Evolutionary conservation across 1,140 invertebrate genomes (phyloP).

Genomic region (Drosophila ananassae): DNA sequence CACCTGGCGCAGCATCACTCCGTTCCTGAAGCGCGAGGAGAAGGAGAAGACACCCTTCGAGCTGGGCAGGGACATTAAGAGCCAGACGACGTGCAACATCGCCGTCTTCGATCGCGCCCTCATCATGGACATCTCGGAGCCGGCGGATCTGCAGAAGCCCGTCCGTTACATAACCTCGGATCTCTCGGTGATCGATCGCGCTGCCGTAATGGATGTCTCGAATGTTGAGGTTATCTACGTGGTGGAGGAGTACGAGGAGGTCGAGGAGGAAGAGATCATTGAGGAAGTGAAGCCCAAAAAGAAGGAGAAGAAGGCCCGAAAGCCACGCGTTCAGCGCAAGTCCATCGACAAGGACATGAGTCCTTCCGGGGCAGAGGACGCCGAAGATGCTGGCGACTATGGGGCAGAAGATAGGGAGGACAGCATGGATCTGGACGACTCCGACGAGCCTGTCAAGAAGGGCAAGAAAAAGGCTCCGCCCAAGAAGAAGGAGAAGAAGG

Average conservation of each 20-base stretch:
- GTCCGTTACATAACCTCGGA: constrained; percentile 84
- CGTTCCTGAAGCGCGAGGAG: constrained; percentile 82
- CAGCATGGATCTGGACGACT: constrained; percentile 67
- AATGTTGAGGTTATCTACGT: constrained; percentile 84
- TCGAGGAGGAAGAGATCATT: constrained; percentile 70
- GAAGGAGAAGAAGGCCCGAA: constrained; percentile 71
- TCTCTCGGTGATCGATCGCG: constrained; percentile 83
- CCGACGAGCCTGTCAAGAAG: constrained; percentile 73
- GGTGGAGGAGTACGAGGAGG: constrained; percentile 82
- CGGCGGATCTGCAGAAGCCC: constrained; percentile 73
- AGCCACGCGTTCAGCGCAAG: constrained; percentile 67
- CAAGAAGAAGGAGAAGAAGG: constrained; percentile 83
- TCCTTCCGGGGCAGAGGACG: constrained; percentile 35
- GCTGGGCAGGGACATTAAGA: constrained; percentile 73
- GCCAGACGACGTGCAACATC: constrained; percentile 80
- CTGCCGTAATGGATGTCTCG: constrained; percentile 84
- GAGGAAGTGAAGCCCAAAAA: constrained; percentile 80
- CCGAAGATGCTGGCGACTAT: constrained; percentile 46
- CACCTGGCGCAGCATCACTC: constrained; percentile 82
- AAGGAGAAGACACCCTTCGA: constrained; percentile 84
- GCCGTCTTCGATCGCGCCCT: constrained; percentile 83
- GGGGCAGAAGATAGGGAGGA: constrained; percentile 66
- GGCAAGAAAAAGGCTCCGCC: constrained; percentile 79
- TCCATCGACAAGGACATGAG: constrained; percentile 71
- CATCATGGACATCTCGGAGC: constrained; percentile 83